Conservation (phyloP, 2,888 invertebrate genomes). For the Platerodrilus igneus region DNA sequence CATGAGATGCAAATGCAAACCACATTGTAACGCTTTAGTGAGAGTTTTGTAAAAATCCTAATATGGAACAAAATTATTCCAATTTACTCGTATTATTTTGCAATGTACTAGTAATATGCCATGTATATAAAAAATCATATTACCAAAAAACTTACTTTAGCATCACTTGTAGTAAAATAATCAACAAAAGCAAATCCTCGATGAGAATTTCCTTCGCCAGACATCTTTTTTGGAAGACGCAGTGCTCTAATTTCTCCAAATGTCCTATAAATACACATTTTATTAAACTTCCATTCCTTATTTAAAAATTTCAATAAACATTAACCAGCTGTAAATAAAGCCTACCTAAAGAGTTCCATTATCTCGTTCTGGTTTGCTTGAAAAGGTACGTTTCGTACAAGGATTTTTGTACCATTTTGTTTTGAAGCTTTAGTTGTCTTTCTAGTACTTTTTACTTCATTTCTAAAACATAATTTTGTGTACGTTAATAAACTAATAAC, state of each 20-base stretch:
- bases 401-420: constrained; percentile 81
- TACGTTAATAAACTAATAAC: too few species aligned
- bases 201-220: constrained; percentile 68
- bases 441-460: constrained; percentile 55
- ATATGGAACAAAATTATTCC: too few species aligned
- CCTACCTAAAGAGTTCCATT: constrained; percentile 83
- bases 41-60: too few species aligned
- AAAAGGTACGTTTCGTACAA: constrained; percentile 94
- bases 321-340: too few species aligned
- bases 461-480: constrained; percentile 53
- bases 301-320: too few species aligned
- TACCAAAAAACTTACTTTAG: constrained; percentile 68
- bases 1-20: too few species aligned
- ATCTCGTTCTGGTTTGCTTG: constrained; percentile 83
- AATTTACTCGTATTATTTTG: too few species aligned
- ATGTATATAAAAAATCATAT: too few species aligned
- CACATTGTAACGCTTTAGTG: too few species aligned
- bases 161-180: constrained; percentile 81
- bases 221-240: constrained; percentile 84
- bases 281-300: too few species aligned
- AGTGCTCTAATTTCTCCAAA: constrained; percentile 91
- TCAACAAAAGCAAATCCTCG: constrained; percentile 98
- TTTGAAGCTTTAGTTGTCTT: constrained; percentile 56
- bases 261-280: constrained; percentile 70
- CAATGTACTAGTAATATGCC: too few species aligned